Evolutionary conservation across 2,888 invertebrate species (phyloP).

Genomic region (Phyllotreta striolata): DNA sequence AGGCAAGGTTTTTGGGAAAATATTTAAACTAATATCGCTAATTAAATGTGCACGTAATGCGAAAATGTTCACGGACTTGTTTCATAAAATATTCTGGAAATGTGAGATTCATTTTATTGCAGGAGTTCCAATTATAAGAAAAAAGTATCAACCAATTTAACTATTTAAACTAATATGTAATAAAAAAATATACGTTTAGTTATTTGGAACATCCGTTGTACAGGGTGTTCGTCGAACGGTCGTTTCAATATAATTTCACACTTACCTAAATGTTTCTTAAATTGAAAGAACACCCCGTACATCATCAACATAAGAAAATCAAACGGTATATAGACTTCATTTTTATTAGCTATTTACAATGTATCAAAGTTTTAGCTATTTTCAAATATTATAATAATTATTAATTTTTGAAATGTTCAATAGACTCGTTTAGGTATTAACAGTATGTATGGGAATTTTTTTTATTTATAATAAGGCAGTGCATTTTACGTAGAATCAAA

Average conservation of each 20-base stretch:
- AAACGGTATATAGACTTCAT: conserved; percentile 47
- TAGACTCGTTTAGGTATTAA: conserved; percentile 57
- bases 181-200: conserved; percentile 1
- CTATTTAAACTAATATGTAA: not conserved
- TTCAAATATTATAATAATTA: conserved; percentile 51
- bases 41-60: too few species aligned
- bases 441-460: conserved; percentile 49
- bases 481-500: not conserved
- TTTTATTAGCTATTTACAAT: conserved; percentile 58
- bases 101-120: too few species aligned
- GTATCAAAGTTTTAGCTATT: conserved; percentile 56
- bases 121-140: not conserved
- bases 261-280: not conserved
- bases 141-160: not conserved
- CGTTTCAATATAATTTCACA: not conserved
- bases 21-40: too few species aligned
- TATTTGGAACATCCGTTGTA: conserved; percentile 8
- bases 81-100: too few species aligned
- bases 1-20: too few species aligned
- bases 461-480: conserved; percentile 35
- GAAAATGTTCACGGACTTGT: too few species aligned
- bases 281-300: conserved; percentile 9
- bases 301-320: conserved; percentile 30
- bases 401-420: conserved; percentile 51
- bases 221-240: conserved; percentile 9